Evolutionary conservation across 2,888 invertebrate genomes (phyloP).

Genomic region (Stenchaetothrips biformis): DNA sequence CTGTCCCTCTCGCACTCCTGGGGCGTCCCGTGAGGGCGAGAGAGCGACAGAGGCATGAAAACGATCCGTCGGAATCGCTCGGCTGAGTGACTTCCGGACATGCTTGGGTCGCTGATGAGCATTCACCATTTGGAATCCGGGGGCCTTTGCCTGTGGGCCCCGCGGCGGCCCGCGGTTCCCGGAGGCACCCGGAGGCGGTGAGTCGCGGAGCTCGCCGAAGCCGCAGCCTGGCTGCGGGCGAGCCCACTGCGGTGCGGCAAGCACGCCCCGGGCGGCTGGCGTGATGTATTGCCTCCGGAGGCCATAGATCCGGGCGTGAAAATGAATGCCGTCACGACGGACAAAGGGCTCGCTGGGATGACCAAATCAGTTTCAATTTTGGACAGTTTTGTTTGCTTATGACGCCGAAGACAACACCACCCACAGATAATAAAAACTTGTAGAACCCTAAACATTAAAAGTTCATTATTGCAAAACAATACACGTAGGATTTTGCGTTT

Average conservation of each 20-base stretch:
- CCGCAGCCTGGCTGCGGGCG: background rate
- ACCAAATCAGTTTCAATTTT: no score
- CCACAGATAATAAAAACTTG: no score
- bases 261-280: background rate
- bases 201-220: background rate
- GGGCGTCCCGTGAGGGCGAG: no score
- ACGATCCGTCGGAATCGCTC: background rate
- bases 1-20: no score
- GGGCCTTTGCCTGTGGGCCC: background rate
- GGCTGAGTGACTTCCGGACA: slow-evolving; percentile 4
- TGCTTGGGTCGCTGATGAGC: slow-evolving; percentile 17
- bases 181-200: background rate
- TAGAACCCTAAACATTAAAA: no score
- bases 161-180: background rate
- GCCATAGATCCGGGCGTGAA: slow-evolving; percentile 6
- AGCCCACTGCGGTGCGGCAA: background rate
- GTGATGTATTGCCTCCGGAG: slow-evolving; percentile 18
- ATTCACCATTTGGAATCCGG: slow-evolving; percentile 5
- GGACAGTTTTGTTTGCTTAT: no score
- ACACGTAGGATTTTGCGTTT: no score
- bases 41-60: no score
- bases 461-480: no score
- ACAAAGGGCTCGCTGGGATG: no score
- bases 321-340: background rate
- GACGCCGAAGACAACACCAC: no score